Conservation (phyloP, 2,888 invertebrate genomes). For the Lissonota sp. region DNA sequence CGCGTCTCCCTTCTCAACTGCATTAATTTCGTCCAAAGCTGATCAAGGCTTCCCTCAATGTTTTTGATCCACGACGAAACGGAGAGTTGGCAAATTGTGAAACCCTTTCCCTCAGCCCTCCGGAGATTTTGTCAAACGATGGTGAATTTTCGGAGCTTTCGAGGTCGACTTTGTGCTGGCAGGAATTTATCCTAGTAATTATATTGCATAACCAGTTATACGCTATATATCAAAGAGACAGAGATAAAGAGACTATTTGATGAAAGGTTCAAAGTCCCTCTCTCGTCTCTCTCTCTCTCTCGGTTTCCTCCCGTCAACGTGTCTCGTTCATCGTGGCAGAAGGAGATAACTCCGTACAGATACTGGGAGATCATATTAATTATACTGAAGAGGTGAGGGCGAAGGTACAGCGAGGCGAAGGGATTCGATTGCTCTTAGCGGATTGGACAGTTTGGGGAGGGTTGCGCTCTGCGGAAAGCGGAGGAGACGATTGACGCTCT, state of each 20-base stretch:
- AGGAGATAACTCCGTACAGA: constrained; percentile 63
- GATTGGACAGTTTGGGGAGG: constrained; percentile 56
- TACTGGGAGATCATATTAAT: constrained; percentile 69
- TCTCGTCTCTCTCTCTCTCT: constrained; percentile 21
- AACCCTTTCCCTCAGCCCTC: constrained; percentile 5
- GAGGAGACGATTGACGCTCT: constrained; percentile 52
- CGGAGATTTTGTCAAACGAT: constrained; percentile 45
- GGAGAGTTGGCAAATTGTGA: not conserved
- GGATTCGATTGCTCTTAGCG: constrained; percentile 68
- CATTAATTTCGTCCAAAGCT: not conserved
- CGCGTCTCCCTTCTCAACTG: not conserved
- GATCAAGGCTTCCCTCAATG: constrained; percentile 1
- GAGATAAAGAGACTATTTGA: constrained; percentile 58
- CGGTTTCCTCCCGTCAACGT: not conserved
- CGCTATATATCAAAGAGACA: constrained; percentile 6
- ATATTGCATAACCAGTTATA: constrained; percentile 60
- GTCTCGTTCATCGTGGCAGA: constrained; percentile 41
- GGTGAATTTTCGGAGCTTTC: constrained; percentile 51
- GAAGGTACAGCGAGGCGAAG: constrained; percentile 49
- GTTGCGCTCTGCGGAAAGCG: constrained; percentile 45
- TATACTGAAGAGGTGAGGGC: constrained; percentile 61
- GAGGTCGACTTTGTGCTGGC: constrained; percentile 26
- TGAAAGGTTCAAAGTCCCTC: constrained; percentile 66
- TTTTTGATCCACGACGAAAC: constrained; percentile 15
- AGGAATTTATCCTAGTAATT: constrained; percentile 62